Percentiles rank a stretch among this genome's conserved stretches.
phyloP scores from a whole-genome alignment of 2,888 invertebrate genomes.

The Chrysolina haemoptera region DNA sequence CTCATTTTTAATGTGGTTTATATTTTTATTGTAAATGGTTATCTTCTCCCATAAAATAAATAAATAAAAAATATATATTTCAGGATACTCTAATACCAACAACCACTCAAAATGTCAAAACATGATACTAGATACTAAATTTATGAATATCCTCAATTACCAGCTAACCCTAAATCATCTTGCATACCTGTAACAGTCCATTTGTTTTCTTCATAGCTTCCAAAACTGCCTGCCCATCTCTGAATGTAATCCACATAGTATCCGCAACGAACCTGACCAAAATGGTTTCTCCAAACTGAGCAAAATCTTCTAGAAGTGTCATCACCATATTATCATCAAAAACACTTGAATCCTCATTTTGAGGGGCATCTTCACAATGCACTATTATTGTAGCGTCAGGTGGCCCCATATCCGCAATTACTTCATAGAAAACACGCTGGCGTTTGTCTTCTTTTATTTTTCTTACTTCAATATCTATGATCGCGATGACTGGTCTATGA shows the following conservation, averaged over 20 bases:
- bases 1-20: too few species aligned
- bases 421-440: constrained; percentile 83
- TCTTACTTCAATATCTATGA: constrained; percentile 90
- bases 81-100: too few species aligned
- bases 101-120: too few species aligned
- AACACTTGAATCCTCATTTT: constrained; percentile 71
- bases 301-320: constrained; percentile 84
- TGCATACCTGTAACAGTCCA: constrained; percentile 52
- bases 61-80: too few species aligned
- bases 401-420: constrained; percentile 90
- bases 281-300: constrained; percentile 90
- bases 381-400: constrained; percentile 95
- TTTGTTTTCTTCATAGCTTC: constrained; percentile 72
- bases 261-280: constrained; percentile 92
- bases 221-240: constrained; percentile 90
- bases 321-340: constrained; percentile 88
- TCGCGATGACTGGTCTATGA: constrained; percentile 95
- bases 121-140: too few species aligned
- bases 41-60: too few species aligned
- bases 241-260: constrained; percentile 93
- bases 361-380: constrained; percentile 61
- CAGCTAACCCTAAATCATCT: neutral
- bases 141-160: too few species aligned
- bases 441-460: constrained; percentile 85
- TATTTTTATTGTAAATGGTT: too few species aligned